Percentiles rank a stretch among this genome's conserved stretches.
Conservation (phyloP, 2,888 invertebrate genomes). For the Conchocele bisecta region DNA sequence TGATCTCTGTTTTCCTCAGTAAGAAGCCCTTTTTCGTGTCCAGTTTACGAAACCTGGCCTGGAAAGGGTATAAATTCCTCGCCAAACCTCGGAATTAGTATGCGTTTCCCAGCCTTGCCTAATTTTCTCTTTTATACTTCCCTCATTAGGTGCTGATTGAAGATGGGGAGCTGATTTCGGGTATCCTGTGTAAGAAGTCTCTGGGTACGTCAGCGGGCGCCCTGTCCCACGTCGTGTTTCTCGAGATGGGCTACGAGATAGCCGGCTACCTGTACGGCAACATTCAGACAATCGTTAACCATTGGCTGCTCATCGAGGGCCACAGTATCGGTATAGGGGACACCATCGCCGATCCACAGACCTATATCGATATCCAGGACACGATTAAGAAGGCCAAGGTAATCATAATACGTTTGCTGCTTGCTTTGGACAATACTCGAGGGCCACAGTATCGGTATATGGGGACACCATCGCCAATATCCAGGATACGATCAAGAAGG, state of each 20-base stretch:
- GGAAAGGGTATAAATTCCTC: no score
- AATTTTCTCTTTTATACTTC: no score
- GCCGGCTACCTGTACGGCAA: conserved; percentile 97
- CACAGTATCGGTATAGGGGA: conserved; percentile 91
- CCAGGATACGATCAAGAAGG: conserved; percentile 97
- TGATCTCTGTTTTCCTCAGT: no score
- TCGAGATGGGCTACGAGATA: conserved; percentile 97
- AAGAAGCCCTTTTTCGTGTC: no score
- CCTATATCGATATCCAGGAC: conserved; percentile 98
- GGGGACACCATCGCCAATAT: conserved; percentile 99
- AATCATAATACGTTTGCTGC: no score
- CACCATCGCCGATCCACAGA: conserved; percentile 99
- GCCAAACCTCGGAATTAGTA: no score
- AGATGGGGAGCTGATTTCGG: conserved; percentile 98
- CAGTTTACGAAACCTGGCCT: no score
- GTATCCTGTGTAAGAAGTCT: conserved; percentile 98
- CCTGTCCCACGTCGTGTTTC: conserved; percentile 97
- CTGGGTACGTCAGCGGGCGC: conserved; percentile 98
- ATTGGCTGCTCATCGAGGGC: conserved; percentile 96
- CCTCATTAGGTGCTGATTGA: conserved; percentile 98
- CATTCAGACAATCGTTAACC: conserved; percentile 99
- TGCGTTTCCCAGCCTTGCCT: no score
- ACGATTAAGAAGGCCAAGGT: conserved; percentile 98
- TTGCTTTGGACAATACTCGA: conserved; percentile 98
- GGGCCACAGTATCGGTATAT: conserved; percentile 88